Base-by-base conservation (phyloP, 2,113 vertebrate genomes). In the Callithrix jacchus region DNA sequence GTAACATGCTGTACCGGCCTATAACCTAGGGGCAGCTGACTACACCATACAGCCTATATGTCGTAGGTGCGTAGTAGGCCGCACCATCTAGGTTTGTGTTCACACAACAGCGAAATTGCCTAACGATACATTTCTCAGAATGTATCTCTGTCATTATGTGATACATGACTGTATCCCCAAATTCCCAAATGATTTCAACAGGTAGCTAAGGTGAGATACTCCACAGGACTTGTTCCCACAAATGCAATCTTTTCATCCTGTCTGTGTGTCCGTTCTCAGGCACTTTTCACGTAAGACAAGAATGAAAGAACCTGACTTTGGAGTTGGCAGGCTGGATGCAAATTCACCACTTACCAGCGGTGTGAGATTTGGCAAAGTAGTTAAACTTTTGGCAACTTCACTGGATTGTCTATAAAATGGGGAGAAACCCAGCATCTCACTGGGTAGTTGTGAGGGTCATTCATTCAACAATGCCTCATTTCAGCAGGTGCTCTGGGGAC, bases 401-500 rank as follows among this genome's bases (percentile, higher is more conserved):
- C 37, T 76, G 54, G 12, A 25, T 54, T 17, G 2, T 20, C 73
- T 5, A 6, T 37, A 32, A 77, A 52, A 49, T 0, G 80, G 64
- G 74, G 30, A 5, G 20, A 20, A 42, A 45, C 20, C 10, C 30
- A 76, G 37, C 2, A 1, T 4, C 4, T 49, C 25, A 0, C 0
- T 0, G 37, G 21, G 61, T 0, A 17, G 23, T 0, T 3, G 0
- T 35, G 66, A 70, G 21, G 11, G 27, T 8, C 45, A 5, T 4
- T 32, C 37, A 40, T 1, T 4, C 27, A 10, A 13, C 6, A 49
- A 2, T 3, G 58, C 12, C 8, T 1, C 0, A 8, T 80, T 13
- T 35, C 37, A n/a, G 58, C 1, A 1, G 0, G 10, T 2, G 2
- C 35, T 61, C 73, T 11, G 42, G 64, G n/a, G n/a, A 27, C 2